Base-by-base conservation (phyloP, 2,113 vertebrate species). In the Aegithalos caudatus region DNA sequence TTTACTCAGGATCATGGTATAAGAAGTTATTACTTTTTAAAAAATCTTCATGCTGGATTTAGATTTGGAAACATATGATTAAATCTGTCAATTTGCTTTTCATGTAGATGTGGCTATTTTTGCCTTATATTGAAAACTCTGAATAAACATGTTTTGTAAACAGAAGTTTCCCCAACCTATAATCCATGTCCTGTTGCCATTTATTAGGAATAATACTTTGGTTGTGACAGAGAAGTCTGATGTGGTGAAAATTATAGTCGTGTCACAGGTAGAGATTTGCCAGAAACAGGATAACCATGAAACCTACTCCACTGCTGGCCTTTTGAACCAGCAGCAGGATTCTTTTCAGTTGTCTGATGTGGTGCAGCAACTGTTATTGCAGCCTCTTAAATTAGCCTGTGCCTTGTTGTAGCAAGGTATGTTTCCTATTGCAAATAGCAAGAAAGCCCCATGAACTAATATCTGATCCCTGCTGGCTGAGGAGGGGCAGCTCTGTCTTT, bases 61-160 rank as follows among this genome's bases (percentile, higher is more conserved):
- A 94, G 76, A 50, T 95, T 92, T 91, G 76, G 96, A 97, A 97
- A 93, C 92, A 15, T 91, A 88, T 94, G 23, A 97, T 98, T 97
- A 97, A 97, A 96, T 78, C 83, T 93, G 73, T 92, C 1, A 0
- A 95, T 96, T 83, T 90, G 90, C 81, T 94, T 95, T 94, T 96
- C 28, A 19, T 88, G 86, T 86, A 91, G 69, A 87, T 94, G 94
- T 91, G 80, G 92, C 69, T 76, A 85, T 83, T 95, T 96, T 81
- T 64, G 29, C 89, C 58, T 94, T 86, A 37, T 76, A 84, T 78
- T 81, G 69, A 95, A 83, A 93, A 48, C 80, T 81, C 85, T 89
- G 73, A 93, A 84, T 45, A 54, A 56, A 66, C 42, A 27, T 94
- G 40, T 96, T 93, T 94, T 94, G 92, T 95, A 96, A 97, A 96